Conservation (phyloP, 2,888 invertebrate genomes). For the Pomacea canaliculata region DNA sequence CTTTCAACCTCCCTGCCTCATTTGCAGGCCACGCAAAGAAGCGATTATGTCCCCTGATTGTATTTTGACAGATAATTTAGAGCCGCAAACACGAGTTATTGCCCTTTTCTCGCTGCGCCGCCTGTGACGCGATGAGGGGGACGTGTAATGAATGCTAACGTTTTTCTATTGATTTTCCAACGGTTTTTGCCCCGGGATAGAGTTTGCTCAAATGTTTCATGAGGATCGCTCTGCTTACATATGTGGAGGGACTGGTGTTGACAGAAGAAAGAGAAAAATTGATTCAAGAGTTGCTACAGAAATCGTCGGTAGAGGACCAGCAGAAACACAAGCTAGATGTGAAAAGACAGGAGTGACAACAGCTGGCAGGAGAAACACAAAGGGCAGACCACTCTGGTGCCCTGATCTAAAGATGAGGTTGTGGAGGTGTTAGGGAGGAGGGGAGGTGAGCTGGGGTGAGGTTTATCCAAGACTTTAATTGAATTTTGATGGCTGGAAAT, state of each 20-base stretch:
- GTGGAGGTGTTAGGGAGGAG: neutral
- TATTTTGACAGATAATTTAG: slow-evolving; percentile 21
- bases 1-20: slow-evolving; percentile 1
- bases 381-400: too few species aligned
- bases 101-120: slow-evolving; percentile 8
- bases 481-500: too few species aligned
- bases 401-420: neutral
- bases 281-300: too few species aligned
- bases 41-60: slow-evolving; percentile 21
- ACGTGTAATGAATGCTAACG: slow-evolving; percentile 12
- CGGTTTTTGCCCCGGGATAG: neutral
- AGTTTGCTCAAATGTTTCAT: neutral
- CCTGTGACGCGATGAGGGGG: slow-evolving; percentile 3
- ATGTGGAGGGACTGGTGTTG: too few species aligned
- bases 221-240: too few species aligned
- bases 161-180: slow-evolving; percentile 21
- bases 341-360: too few species aligned
- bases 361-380: too few species aligned
- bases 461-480: neutral
- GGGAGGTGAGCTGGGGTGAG: neutral
- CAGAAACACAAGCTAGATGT: too few species aligned
- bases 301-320: too few species aligned
- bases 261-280: too few species aligned
- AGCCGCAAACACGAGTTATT: slow-evolving; percentile 15
- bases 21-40: neutral